These are phyloP conservation scores for Callyntrura sp. DNA, from an alignment of 2,888 invertebrate species.

Conservation along the genomic window DNA sequence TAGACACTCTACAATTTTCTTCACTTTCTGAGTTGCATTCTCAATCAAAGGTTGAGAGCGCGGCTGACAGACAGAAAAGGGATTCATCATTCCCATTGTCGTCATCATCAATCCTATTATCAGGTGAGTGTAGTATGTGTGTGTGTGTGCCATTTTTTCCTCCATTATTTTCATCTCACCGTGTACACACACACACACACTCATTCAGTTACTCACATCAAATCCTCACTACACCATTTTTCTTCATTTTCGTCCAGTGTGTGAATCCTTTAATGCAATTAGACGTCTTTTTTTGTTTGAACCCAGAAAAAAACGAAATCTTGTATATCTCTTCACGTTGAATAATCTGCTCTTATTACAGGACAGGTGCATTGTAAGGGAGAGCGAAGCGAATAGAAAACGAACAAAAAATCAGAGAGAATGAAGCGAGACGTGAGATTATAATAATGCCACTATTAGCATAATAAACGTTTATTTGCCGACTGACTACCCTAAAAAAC, in stretches of 20 bases:
- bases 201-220: not conserved
- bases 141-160: conserved; percentile 45
- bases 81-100: conserved; percentile 4
- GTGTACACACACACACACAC: not conserved
- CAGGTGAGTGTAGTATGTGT: not conserved
- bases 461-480: conserved; percentile 78
- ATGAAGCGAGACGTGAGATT: conserved; percentile 76
- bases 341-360: not conserved
- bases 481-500: conserved; percentile 52
- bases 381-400: conserved; percentile 5
- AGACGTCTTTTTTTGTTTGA: conserved; percentile 11
- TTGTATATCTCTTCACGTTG: not conserved
- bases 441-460: conserved; percentile 79
- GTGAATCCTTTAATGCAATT: conserved; percentile 31
- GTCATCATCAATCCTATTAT: not conserved
- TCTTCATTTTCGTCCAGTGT: conserved; percentile 23
- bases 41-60: conserved; percentile 42
- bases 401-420: conserved; percentile 4
- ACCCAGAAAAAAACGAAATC: not conserved
- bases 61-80: not conserved
- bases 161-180: conserved; percentile 26
- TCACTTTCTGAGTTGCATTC: conserved; percentile 60
- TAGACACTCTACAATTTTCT: conserved; percentile 36
- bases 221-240: not conserved
- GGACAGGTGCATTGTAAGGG: conserved; percentile 25